Evolutionary conservation across 37 sponge, comb jelly and placozoan genomes (phyloP).

Genomic region (Mnemiopsis leidyi): DNA sequence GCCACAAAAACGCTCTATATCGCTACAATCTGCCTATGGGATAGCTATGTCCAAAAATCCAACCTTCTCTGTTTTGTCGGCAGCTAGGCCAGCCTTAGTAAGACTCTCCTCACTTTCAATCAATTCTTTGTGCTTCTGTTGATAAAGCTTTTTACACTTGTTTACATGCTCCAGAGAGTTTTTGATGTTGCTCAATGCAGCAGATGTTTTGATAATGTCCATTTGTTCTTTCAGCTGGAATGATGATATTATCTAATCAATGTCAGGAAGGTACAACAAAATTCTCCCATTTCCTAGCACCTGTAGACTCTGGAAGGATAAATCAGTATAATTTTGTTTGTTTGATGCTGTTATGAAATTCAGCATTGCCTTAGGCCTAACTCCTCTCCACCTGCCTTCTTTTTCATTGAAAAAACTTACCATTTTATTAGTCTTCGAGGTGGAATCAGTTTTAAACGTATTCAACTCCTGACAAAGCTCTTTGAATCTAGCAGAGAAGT

Average conservation of each 20-base stretch:
- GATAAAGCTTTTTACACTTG: slow-evolving; percentile 52
- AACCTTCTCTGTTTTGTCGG: slow-evolving; percentile 24
- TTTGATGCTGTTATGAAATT: too few relatives aligned
- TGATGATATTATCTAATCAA: too few relatives aligned
- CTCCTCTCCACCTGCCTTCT: too few relatives aligned
- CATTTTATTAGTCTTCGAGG: slow-evolving; percentile 13
- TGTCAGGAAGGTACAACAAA: too few relatives aligned
- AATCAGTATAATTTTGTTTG: too few relatives aligned
- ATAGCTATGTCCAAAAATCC: too few relatives aligned
- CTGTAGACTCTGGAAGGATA: too few relatives aligned
- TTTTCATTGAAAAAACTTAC: background rate
- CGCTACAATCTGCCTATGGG: too few relatives aligned
- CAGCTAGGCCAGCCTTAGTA: background rate
- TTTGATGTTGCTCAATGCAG: slow-evolving; percentile 7
- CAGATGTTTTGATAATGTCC: slow-evolving; percentile 33
- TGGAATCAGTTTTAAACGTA: slow-evolving; percentile 4
- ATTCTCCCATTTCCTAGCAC: too few relatives aligned
- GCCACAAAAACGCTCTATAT: too few relatives aligned
- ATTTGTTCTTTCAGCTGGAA: slow-evolving; percentile 34
- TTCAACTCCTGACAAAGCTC: slow-evolving; percentile 15
- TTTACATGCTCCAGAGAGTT: slow-evolving; percentile 42
- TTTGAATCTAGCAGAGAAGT: slow-evolving; percentile 23
- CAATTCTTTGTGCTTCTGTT: slow-evolving; percentile 48
- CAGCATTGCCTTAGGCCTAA: too few relatives aligned
- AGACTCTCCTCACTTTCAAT: slow-evolving; percentile 35